Evolutionary conservation across 2,113 vertebrate species (phyloP), one percentile per base, ranked within the genome.

Genomic region (Empidonax traillii): DNA sequence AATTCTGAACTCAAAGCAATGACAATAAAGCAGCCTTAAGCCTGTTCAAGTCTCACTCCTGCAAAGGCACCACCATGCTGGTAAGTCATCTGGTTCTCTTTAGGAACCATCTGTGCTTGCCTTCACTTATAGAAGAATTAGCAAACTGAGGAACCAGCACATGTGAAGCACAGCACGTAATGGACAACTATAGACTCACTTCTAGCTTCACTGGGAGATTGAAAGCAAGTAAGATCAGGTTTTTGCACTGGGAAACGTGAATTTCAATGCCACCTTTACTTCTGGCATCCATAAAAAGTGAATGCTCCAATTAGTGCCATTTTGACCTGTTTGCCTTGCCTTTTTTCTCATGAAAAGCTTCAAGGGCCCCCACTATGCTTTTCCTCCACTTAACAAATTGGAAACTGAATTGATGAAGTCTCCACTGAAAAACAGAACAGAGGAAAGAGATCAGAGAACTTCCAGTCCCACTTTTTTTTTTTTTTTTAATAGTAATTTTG

Each of bases 71-170:
- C 55, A 80, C 55, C 91, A 62, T 55, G 66, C 63, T 52, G 82
- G 59, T 31, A 44, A 94, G 76, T 94, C 73, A 91, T 63, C 90
- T 91, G 68, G 66, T 82, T 76, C 43, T 67, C 77, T 52, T 81
- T 52, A 79, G 47, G 68, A 94, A 61, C 94, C 94, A 93, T 91
- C 94, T 94, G 89, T 83, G 87, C 79, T 93, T 87, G 78, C 63
- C 79, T 94, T 93, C 51, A 94, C 68, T 83, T 89, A 46, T 62
- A 90, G 52, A 71, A 83, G 66, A 85, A 79, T 61, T 31, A 91
- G 77, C 80, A 91, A 97, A 96, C 91, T 95, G 74, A 94, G 39
- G 47, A 90, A 67, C 1, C 16, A n/a, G 92, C 85, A 85, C 71
- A 61, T 4, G 9, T n/a, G 49, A 93, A 85, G 66, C n/a, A 58